Conservation (phyloP, 2,888 invertebrate genomes). For the Zootermopsis nevadensis region DNA sequence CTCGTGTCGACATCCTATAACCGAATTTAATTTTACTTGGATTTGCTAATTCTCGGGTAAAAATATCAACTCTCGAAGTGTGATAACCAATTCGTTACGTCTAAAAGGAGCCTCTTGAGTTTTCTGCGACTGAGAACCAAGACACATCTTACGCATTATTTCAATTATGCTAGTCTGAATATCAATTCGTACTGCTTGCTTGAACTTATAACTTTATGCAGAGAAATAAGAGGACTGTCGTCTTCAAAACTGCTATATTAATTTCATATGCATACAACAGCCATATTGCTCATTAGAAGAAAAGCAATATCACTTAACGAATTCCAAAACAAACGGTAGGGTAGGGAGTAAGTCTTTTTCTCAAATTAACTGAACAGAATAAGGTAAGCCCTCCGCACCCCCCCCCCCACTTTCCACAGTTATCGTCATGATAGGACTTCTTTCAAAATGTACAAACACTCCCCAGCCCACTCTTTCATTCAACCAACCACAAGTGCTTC, state of each 20-base stretch:
- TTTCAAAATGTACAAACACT: conserved; percentile 35
- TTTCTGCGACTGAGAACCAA: no score
- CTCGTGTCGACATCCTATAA: no score
- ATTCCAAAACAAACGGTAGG: background rate
- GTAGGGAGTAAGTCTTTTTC: conserved; percentile 13
- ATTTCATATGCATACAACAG: background rate
- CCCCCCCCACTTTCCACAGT: background rate
- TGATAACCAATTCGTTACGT: no score
- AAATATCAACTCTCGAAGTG: no score
- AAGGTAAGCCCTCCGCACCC: conserved; percentile 34
- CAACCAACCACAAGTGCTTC: conserved; percentile 35
- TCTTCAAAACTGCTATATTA: background rate
- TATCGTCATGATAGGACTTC: conserved; percentile 20
- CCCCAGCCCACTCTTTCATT: conserved; percentile 8
- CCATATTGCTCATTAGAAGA: conserved; percentile 1
- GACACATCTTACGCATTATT: no score
- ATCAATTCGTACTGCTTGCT: no score
- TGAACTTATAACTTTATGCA: no score
- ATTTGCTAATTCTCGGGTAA: no score
- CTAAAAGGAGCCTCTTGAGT: no score
- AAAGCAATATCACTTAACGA: conserved; percentile 29
- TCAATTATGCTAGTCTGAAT: no score
- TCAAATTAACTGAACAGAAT: conserved; percentile 42
- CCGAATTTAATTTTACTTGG: no score
- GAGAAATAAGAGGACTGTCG: no score